phyloP scores from a whole-genome alignment of 2,888 invertebrate genomes.

The Caenorhabditis sinica region DNA sequence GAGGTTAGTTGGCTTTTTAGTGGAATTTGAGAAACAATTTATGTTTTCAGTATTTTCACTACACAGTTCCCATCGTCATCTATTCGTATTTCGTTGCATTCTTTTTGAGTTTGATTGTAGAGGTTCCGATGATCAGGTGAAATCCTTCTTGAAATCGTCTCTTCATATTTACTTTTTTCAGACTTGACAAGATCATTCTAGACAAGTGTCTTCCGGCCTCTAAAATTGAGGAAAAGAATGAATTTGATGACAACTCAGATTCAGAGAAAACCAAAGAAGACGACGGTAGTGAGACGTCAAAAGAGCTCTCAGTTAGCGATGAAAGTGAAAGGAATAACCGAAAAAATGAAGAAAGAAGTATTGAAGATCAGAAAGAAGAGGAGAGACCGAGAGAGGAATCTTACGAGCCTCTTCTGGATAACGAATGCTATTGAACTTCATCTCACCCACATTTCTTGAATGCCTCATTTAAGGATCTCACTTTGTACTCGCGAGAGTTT shows the following conservation, averaged over 20 bases:
- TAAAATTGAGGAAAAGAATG: conserved; percentile 5
- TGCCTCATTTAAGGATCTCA: neutral
- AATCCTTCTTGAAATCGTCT: too few species aligned
- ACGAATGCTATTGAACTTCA: conserved; percentile 12
- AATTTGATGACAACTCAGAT: neutral
- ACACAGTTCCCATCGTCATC: conserved; percentile 30
- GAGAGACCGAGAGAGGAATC: neutral
- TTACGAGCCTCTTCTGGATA: conserved; percentile 8
- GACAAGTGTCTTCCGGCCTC: conserved; percentile 33
- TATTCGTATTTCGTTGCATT: conserved; percentile 55
- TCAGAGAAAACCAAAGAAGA: neutral
- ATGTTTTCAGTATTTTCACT: conserved; percentile 45
- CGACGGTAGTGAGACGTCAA: neutral
- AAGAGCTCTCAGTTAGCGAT: neutral
- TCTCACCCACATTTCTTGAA: neutral
- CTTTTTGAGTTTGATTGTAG: conserved; percentile 65
- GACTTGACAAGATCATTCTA: conserved; percentile 26
- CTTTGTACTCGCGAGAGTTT: neutral
- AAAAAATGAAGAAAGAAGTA: conserved; percentile 9
- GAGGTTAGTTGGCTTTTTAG: conserved; percentile 6
- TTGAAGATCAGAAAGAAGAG: conserved; percentile 17
- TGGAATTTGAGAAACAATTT: neutral
- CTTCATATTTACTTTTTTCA: too few species aligned
- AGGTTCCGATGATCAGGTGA: conserved; percentile 60
- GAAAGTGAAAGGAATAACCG: neutral